Conservation (phyloP, 2,113 vertebrate genomes). For the Romanogobio albipinnatus region DNA sequence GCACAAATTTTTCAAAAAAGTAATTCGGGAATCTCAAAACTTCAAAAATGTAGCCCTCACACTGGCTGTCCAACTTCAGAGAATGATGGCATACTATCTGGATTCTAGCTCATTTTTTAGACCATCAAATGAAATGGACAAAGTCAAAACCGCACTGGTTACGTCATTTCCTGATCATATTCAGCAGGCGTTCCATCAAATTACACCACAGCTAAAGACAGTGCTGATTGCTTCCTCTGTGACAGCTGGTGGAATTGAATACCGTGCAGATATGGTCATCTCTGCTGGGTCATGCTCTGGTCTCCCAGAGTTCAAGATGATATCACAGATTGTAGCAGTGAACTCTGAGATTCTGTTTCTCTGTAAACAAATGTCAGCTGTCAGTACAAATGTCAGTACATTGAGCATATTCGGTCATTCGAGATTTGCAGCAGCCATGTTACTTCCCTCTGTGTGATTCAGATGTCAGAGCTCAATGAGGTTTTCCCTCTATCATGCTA, state of each 20-base stretch:
- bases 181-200: conserved; percentile 4
- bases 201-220: neutral
- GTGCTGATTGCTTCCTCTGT: conserved; percentile 8
- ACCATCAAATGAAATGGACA: neutral
- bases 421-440: neutral
- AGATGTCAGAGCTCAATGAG: too few relatives aligned
- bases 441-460: neutral
- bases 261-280: neutral
- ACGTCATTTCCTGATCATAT: conserved; percentile 1
- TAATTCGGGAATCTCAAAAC: conserved; percentile 1
- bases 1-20: neutral
- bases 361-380: conserved; percentile 13
- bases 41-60: neutral
- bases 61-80: conserved; percentile 13
- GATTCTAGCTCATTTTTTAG: neutral
- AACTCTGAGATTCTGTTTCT: conserved; percentile 16
- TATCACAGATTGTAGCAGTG: conserved; percentile 21
- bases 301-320: neutral
- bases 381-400: too few relatives aligned
- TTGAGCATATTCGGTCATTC: conserved; percentile 8
- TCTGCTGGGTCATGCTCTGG: conserved; percentile 7
- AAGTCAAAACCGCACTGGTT: neutral
- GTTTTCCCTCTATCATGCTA: too few relatives aligned
- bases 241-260: neutral
- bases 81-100: conserved; percentile 11